Evolutionary conservation across 2,113 vertebrate genomes (phyloP), one percentile per base, ranked within the genome.

Genomic region (Callionymus lyra): DNA sequence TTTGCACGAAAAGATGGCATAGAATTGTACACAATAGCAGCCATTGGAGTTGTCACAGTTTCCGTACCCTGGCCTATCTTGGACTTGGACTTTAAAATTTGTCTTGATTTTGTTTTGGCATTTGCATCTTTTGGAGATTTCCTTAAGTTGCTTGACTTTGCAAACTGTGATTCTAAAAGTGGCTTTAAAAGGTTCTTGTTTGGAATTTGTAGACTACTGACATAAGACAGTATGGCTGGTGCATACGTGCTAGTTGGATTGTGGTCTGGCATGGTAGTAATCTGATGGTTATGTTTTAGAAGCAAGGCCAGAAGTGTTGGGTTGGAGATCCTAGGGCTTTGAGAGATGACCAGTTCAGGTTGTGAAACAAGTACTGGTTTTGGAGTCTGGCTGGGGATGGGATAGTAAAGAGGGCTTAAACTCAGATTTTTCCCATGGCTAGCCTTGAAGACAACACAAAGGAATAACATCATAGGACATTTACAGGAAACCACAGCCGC

Each of bases 401-500:
- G 48, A 31, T 40, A 40, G 34, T 10, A 6, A 1, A 49, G 18
- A 39, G 35, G 50, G 37, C 38, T 56, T 38, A 65, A 13, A 50
- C 37, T 21, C 43, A 53, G 56, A 49, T 2, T 19, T 47, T 38
- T 43, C 79, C 88, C 88, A 61, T 84, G 83, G 79, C 84, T 87
- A 76, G 84, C 85, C 69, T 86, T 84, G 59, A 47, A 78, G 63
- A 70, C 79, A 58, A 91, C 85, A 82, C 89, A 89, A 66, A 93
- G 89, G 84, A 86, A 88, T 72, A 90, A 81, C 32, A 90, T 84
- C 75, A 92, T 81, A 82, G 87, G 84, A 56, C 86, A 89, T 81
- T 91, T 82, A 71, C 82, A 82, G 84, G 82, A 87, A 37, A 85
- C 81, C 76, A 82, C 83, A 63, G 51, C 53, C 48, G 15, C 38